Conservation (phyloP, 2,888 invertebrate genomes). For the Monoplex corrugatus region DNA sequence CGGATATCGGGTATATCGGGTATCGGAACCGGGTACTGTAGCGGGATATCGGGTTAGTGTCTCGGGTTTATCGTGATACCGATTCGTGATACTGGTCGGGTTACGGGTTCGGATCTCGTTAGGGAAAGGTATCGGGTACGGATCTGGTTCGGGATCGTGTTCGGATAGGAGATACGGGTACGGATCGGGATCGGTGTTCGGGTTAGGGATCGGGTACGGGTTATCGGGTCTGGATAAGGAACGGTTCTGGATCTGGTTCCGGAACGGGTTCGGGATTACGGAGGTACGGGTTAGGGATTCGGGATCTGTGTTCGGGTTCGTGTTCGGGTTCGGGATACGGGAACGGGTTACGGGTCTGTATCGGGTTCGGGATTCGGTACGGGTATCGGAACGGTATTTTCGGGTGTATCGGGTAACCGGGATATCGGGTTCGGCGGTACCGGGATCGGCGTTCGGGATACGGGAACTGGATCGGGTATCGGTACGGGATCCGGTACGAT, state of each 20-base stretch:
- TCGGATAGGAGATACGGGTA: conserved; percentile 7
- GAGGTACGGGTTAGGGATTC: conserved; percentile 54
- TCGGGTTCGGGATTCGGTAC: conserved; percentile 52
- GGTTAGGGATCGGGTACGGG: conserved; percentile 56
- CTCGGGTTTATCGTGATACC: too few species aligned
- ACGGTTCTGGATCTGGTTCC: conserved; percentile 47
- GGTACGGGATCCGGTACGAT: conserved; percentile 52
- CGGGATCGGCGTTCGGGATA: conserved; percentile 49
- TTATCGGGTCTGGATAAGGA: conserved; percentile 46
- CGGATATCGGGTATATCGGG: conserved; percentile 36
- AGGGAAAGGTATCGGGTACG: conserved; percentile 29
- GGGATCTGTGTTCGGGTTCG: conserved; percentile 55
- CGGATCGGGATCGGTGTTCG: conserved; percentile 53
- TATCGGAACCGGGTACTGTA: conserved; percentile 44
- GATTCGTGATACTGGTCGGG: conserved; percentile 40
- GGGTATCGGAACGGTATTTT: too few species aligned
- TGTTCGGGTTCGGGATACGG: conserved; percentile 53
- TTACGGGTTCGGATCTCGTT: not conserved
- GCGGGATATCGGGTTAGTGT: conserved; percentile 51
- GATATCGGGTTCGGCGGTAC: too few species aligned
- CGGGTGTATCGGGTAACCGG: too few species aligned
- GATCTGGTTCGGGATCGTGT: conserved; percentile 40
- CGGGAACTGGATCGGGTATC: conserved; percentile 53
- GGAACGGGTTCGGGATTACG: conserved; percentile 51
- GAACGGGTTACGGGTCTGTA: conserved; percentile 40